Conservation (phyloP, 2,113 vertebrate species). For the Salminus brasiliensis region DNA sequence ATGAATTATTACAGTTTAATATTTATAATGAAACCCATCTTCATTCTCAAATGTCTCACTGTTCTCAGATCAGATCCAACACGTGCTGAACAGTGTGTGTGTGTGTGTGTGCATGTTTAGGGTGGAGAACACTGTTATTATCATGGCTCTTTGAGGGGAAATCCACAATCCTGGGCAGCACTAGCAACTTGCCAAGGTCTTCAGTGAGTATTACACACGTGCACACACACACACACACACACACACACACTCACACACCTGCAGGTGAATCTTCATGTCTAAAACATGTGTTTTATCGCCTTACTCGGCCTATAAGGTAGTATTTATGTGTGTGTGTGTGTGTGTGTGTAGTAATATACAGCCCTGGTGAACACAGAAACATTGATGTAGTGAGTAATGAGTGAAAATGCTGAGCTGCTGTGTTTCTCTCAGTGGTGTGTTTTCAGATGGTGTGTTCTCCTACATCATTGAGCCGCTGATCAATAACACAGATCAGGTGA, state of each 20-base stretch:
- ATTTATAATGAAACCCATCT: too few relatives aligned
- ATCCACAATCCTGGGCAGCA: slow-evolving; percentile 82
- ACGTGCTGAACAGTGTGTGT: too few relatives aligned
- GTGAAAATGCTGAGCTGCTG: not conserved
- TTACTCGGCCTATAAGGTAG: too few relatives aligned
- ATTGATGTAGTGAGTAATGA: not conserved
- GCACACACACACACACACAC: slow-evolving; percentile 1
- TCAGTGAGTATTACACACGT: slow-evolving; percentile 71
- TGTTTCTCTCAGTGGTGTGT: slow-evolving; percentile 82
- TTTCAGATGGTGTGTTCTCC: slow-evolving; percentile 85
- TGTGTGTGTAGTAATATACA: too few relatives aligned
- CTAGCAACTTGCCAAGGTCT: slow-evolving; percentile 92
- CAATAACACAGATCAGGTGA: slow-evolving; percentile 70
- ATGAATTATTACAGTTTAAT: too few relatives aligned
- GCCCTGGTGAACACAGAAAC: not conserved
- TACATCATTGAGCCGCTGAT: slow-evolving; percentile 83
- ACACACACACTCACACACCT: not conserved
- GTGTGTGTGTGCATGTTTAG: slow-evolving; percentile 63
- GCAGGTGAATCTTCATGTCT: not conserved
- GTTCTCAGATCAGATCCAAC: too few relatives aligned
- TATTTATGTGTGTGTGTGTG: not conserved
- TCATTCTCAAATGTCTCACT: too few relatives aligned
- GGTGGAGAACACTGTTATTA: slow-evolving; percentile 95
- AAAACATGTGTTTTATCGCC: too few relatives aligned
- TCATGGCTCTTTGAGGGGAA: slow-evolving; percentile 84